Percentiles rank a stretch among this genome's conserved stretches.
Evolutionary conservation across 2,888 invertebrate genomes (phyloP).

Genomic region (Sarcophaga carnaria): DNA sequence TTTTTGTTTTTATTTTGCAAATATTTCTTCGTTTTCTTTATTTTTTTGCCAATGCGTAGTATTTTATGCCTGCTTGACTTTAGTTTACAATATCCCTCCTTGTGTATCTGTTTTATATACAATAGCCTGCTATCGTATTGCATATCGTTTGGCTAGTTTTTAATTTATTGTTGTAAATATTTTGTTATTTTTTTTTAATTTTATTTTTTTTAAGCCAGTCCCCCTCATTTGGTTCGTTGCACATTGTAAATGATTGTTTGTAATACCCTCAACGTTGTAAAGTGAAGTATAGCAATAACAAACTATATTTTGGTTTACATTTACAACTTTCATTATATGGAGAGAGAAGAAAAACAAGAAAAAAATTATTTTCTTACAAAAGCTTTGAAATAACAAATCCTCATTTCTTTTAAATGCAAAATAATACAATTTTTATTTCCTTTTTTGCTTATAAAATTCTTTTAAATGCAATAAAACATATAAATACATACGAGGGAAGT

Average conservation of each 20-base stretch:
- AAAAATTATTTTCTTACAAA: too few relatives aligned
- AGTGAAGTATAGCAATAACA: neutral
- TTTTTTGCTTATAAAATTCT: too few relatives aligned
- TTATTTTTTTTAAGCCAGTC: slow-evolving; percentile 21
- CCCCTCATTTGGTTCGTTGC: slow-evolving; percentile 57
- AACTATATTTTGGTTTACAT: slow-evolving; percentile 19
- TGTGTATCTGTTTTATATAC: neutral
- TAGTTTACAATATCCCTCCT: slow-evolving; percentile 27
- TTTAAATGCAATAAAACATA: neutral
- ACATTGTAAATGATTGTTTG: slow-evolving; percentile 57
- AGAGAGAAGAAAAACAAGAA: too few relatives aligned
- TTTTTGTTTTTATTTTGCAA: neutral
- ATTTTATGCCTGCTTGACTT: slow-evolving; percentile 47
- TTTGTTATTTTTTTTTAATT: neutral
- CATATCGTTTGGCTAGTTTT: slow-evolving; percentile 48
- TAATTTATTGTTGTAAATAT: neutral
- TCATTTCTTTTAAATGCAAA: too few relatives aligned
- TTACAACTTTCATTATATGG: slow-evolving; percentile 52
- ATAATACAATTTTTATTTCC: too few relatives aligned
- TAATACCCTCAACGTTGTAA: slow-evolving; percentile 10
- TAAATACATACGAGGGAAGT: neutral
- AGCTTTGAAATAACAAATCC: too few relatives aligned
- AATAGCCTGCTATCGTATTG: neutral
- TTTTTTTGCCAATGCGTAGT: slow-evolving; percentile 44
- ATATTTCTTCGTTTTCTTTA: neutral